A percentile compares a stretch with the other conserved stretches of the same genome.
These are phyloP conservation scores for Passer montanus DNA, from an alignment of 2,113 vertebrate genomes.

Conservation along the genomic window DNA sequence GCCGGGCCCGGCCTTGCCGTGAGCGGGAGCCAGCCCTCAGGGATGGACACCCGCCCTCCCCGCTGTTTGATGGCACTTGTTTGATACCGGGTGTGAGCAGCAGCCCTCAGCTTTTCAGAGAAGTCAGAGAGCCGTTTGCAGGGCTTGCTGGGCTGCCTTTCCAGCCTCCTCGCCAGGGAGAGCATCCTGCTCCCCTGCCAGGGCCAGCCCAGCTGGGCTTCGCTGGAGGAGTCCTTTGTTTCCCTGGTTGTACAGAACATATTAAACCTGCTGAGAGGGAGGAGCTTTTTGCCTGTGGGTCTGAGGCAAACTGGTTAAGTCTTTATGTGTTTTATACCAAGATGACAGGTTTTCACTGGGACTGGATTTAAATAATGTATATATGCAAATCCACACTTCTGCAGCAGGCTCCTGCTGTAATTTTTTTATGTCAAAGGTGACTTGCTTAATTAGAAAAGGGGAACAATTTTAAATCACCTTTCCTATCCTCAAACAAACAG, in stretches of 20 bases:
- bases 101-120: background rate
- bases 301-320: background rate
- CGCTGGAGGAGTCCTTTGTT: background rate
- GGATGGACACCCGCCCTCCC: rapidly evolving
- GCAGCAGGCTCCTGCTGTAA: background rate
- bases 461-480: background rate
- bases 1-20: background rate
- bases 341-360: background rate
- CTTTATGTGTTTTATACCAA: background rate
- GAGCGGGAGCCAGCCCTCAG: background rate
- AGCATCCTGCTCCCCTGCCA: background rate
- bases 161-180: rapidly evolving
- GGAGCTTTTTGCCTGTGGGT: background rate
- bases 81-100: background rate
- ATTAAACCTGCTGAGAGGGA: background rate
- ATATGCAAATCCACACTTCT: background rate
- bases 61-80: background rate
- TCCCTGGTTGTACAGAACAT: background rate
- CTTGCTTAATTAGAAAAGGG: background rate
- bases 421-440: background rate
- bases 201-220: background rate
- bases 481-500: background rate
- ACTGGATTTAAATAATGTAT: background rate
- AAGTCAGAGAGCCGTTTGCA: background rate
- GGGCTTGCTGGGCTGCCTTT: background rate